Percentiles rank a stretch among this genome's conserved stretches.
Evolutionary conservation across 2,888 invertebrate species (phyloP).

Genomic region (Stenotaenia linearis): DNA sequence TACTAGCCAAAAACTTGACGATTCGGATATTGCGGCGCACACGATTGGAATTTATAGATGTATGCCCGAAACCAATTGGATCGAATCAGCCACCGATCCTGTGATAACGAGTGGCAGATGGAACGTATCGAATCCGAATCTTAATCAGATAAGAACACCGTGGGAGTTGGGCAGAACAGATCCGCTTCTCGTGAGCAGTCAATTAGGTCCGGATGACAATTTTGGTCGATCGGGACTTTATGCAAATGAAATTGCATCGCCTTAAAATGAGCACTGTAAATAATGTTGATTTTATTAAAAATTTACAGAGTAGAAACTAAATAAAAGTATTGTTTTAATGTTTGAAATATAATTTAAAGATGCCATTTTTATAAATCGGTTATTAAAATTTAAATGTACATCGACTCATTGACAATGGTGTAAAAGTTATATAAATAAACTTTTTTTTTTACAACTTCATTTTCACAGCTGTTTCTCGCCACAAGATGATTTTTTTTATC

Average conservation of each 20-base stretch:
- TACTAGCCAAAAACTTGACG: neutral
- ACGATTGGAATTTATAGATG: neutral
- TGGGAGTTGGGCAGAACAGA: constrained; percentile 31
- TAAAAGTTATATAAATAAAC: too few relatives aligned
- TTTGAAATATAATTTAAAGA: too few relatives aligned
- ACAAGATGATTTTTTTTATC: too few relatives aligned
- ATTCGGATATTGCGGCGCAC: neutral
- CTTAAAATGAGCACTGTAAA: too few relatives aligned
- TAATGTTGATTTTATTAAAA: neutral
- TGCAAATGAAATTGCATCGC: neutral
- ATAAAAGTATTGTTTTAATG: too few relatives aligned
- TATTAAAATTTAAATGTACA: neutral
- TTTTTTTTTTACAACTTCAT: too few relatives aligned
- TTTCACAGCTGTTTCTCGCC: too few relatives aligned
- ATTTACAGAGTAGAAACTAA: too few relatives aligned
- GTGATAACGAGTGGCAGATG: neutral
- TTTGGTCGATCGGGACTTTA: constrained; percentile 28
- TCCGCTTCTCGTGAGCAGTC: neutral
- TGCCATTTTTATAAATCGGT: neutral
- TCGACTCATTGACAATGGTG: too few relatives aligned
- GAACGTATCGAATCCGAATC: constrained; percentile 21
- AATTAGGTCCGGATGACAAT: neutral
- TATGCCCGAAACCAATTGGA: constrained; percentile 29
- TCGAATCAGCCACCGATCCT: constrained; percentile 21
- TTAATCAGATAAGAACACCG: neutral